Evolutionary conservation across 2,888 invertebrate species (phyloP).

Genomic region (Esperia sulphurella): DNA sequence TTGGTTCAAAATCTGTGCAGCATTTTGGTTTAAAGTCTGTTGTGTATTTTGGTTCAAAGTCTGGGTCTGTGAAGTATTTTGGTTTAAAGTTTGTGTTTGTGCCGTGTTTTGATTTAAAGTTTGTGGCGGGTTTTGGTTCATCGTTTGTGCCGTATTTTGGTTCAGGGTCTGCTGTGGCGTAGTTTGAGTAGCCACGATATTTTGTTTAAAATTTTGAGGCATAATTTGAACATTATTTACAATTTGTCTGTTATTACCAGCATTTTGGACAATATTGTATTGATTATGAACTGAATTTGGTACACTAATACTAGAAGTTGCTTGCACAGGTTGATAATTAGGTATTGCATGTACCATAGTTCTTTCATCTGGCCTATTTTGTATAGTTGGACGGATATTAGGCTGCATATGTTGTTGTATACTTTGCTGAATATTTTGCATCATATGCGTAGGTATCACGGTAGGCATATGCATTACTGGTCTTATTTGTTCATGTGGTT

Average conservation of each 20-base stretch:
- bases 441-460: conserved; percentile 29
- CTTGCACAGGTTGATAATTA: conserved; percentile 22
- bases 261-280: conserved; percentile 8
- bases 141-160: conserved; percentile 1
- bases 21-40: conserved; percentile 4
- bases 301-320: conserved; percentile 6
- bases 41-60: not conserved
- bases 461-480: conserved; percentile 31
- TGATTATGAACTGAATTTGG: conserved; percentile 1
- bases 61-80: not conserved
- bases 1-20: not conserved
- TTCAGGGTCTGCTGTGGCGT: not conserved
- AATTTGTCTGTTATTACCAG: conserved; percentile 5
- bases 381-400: conserved; percentile 16
- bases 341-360: conserved; percentile 18
- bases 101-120: not conserved
- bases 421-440: conserved; percentile 22
- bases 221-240: not conserved
- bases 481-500: conserved; percentile 31
- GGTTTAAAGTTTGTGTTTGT: not conserved
- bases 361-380: conserved; percentile 8
- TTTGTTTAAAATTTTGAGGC: conserved; percentile 4
- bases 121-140: not conserved
- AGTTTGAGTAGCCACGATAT: not conserved
- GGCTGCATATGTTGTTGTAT: not conserved